These are phyloP conservation scores for Stomatorhinus walkeri DNA, from an alignment of 2,797 vertebrate genomes.

Conservation along the genomic window DNA sequence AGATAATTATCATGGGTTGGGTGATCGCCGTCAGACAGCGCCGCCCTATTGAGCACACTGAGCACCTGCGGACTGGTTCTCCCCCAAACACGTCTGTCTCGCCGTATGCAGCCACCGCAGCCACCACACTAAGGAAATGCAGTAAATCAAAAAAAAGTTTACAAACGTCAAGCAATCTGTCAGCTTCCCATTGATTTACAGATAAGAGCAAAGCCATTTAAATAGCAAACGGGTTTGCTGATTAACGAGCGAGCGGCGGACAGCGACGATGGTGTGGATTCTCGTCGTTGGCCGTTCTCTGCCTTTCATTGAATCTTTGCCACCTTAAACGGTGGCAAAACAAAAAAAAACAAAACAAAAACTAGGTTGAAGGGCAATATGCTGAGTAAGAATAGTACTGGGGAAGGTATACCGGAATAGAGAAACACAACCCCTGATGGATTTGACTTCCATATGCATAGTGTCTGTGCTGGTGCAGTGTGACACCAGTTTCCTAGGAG, in stretches of 20 bases:
- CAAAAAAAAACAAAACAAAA: background rate
- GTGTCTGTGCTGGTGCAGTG: background rate
- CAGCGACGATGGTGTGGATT: constrained; percentile 34
- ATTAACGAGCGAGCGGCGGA: background rate
- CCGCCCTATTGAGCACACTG: background rate
- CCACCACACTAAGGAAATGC: background rate
- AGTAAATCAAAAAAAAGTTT: background rate
- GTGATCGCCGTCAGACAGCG: background rate
- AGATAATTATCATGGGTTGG: background rate
- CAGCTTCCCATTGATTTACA: background rate
- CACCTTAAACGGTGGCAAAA: background rate
- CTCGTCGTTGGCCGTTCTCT: background rate
- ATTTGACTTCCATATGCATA: background rate
- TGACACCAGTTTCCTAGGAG: background rate
- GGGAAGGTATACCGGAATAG: background rate
- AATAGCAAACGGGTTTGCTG: background rate
- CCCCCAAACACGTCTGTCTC: background rate
- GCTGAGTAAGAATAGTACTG: background rate
- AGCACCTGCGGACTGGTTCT: background rate
- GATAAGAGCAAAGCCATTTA: background rate
- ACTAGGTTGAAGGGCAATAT: background rate
- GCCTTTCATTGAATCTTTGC: background rate
- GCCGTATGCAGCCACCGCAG: background rate
- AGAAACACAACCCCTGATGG: background rate
- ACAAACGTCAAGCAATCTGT: background rate